These are phyloP conservation scores for Rhinophrynus dorsalis DNA, from an alignment of 2,797 vertebrate species.

Conservation along the genomic window DNA sequence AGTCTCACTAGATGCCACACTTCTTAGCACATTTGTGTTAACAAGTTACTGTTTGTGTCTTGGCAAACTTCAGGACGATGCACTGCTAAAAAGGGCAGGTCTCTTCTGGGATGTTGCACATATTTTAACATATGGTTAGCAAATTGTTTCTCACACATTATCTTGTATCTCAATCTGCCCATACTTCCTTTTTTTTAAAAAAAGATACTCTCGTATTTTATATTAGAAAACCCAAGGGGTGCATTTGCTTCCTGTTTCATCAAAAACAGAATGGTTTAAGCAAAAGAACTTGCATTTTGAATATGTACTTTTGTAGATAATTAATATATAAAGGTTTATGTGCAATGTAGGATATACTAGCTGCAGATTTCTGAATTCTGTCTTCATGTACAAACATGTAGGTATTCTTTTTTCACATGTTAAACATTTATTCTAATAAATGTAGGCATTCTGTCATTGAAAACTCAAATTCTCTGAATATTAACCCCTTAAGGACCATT, in stretches of 20 bases:
- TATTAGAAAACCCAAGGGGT: constrained; percentile 57
- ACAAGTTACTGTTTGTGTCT: neutral
- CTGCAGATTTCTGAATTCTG: too few species aligned
- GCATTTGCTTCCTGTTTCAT: constrained; percentile 11
- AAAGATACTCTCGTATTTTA: constrained; percentile 15
- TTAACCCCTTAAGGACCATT: too few species aligned
- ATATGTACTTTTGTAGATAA: neutral
- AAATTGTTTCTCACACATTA: constrained; percentile 37
- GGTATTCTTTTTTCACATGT: too few species aligned
- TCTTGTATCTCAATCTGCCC: constrained; percentile 36
- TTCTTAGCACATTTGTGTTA: neutral
- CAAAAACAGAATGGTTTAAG: too few species aligned
- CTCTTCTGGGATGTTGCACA: constrained; percentile 21
- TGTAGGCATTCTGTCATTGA: too few species aligned
- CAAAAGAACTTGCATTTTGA: too few species aligned
- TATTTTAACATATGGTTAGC: constrained; percentile 31
- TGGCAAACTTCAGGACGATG: neutral
- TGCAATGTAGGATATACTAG: too few species aligned
- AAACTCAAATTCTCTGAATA: too few species aligned
- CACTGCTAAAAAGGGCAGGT: neutral
- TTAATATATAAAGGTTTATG: neutral
- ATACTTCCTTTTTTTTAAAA: constrained; percentile 43
- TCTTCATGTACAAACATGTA: too few species aligned
- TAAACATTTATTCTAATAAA: too few species aligned
- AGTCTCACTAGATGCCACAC: neutral